phyloP scores from a whole-genome alignment of 2,888 invertebrate genomes.

The Molanna angustata region DNA sequence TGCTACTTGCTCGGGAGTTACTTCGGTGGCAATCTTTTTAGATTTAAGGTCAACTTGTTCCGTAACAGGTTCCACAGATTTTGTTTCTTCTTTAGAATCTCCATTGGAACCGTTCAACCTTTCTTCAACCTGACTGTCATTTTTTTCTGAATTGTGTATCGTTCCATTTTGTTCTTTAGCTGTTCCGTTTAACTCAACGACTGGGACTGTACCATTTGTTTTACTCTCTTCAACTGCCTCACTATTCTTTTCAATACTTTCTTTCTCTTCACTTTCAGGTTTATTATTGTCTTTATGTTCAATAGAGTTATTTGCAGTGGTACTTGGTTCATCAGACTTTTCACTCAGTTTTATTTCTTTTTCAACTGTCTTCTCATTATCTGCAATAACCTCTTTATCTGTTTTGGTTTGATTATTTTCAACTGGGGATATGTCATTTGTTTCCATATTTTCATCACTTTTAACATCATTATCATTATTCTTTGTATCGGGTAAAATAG shows the following conservation, averaged over 20 bases:
- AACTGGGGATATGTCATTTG: neutral
- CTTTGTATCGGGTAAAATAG: neutral
- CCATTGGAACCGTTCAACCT: constrained; percentile 12
- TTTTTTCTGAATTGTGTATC: constrained; percentile 28
- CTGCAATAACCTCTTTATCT: neutral
- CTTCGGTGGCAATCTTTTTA: constrained; percentile 39
- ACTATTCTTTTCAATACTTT: no score
- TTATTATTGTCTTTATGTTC: constrained; percentile 28
- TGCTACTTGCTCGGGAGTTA: constrained; percentile 49
- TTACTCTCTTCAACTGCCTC: no score
- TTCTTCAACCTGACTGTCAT: constrained; percentile 14
- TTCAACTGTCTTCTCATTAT: neutral
- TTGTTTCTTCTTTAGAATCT: constrained; percentile 5
- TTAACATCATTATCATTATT: neutral
- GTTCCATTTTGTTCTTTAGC: constrained; percentile 34
- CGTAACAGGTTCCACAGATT: constrained; percentile 5
- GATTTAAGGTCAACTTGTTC: constrained; percentile 8
- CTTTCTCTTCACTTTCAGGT: constrained; percentile 16
- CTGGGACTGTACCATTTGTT: constrained; percentile 23
- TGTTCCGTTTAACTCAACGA: constrained; percentile 29
- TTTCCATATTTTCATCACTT: neutral
- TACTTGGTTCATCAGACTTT: constrained; percentile 2
- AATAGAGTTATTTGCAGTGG: no score
- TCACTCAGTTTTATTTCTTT: neutral
- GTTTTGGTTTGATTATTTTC: neutral